These are phyloP conservation scores for Hirtodrosophila confusa DNA, from an alignment of 2,888 invertebrate genomes.

Conservation along the genomic window DNA sequence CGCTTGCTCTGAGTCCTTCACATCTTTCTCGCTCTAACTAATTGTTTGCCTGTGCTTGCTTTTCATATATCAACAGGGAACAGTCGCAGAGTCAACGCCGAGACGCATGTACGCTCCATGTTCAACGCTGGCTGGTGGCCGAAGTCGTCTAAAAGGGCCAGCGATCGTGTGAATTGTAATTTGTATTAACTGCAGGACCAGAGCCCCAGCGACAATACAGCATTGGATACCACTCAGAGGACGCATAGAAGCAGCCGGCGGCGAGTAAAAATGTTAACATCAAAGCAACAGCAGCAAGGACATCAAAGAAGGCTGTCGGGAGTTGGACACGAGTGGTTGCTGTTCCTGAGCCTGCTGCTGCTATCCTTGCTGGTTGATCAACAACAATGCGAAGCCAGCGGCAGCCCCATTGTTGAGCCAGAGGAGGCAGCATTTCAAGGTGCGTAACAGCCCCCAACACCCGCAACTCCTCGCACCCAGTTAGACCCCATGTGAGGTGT, in stretches of 20 bases:
- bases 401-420: conserved; percentile 81
- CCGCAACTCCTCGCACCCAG: background rate
- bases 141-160: conserved; percentile 61
- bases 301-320: conserved; percentile 59
- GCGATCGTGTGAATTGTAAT: conserved; percentile 52
- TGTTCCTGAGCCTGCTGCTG: conserved; percentile 80
- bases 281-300: conserved; percentile 62
- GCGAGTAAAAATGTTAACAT: conserved; percentile 51
- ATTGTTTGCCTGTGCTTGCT: conserved; percentile 51
- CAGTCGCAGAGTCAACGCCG: conserved; percentile 68
- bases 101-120: conserved; percentile 73
- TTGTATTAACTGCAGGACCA: conserved; percentile 6
- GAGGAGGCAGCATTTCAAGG: conserved; percentile 88
- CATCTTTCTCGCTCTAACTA: conserved; percentile 31
- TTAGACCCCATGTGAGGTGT: background rate
- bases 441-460: conserved; percentile 67
- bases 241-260: conserved; percentile 14
- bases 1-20: background rate
- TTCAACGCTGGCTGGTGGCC: conserved; percentile 67
- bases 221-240: conserved; percentile 6
- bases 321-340: conserved; percentile 60
- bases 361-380: conserved; percentile 39
- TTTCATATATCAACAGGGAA: conserved; percentile 39
- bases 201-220: too few species aligned
- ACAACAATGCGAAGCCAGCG: conserved; percentile 24